These are phyloP conservation scores for Odiellus spinosus DNA, from an alignment of 2,888 invertebrate genomes.

Conservation along the genomic window DNA sequence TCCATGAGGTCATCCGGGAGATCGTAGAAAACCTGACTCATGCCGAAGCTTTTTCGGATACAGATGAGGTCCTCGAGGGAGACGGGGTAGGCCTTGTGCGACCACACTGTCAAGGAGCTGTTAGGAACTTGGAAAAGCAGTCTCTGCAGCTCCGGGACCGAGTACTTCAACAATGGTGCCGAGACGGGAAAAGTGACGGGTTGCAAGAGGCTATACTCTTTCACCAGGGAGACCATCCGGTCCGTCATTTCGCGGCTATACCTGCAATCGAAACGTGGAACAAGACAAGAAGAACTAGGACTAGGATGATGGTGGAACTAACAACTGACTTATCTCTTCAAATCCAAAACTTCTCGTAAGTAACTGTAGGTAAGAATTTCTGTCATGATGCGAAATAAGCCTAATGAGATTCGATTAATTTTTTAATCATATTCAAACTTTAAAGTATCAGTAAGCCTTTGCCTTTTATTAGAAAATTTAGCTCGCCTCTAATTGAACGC, in stretches of 20 bases:
- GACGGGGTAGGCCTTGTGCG: slow-evolving; percentile 19
- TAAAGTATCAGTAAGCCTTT: too few relatives aligned
- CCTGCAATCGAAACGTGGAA: slow-evolving; percentile 1
- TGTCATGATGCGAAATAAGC: too few relatives aligned
- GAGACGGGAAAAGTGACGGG: slow-evolving; percentile 21
- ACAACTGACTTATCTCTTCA: too few relatives aligned
- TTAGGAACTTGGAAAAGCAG: slow-evolving; percentile 22
- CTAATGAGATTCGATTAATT: too few relatives aligned
- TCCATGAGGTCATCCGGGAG: slow-evolving; percentile 19
- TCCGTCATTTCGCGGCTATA: slow-evolving; percentile 20
- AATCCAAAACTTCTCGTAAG: too few relatives aligned
- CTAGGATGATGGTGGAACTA: too few relatives aligned
- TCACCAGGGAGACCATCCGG: slow-evolving; percentile 20
- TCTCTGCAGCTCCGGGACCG: slow-evolving; percentile 21
- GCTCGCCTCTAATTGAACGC: too few relatives aligned
- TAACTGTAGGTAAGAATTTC: too few relatives aligned
- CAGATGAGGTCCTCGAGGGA: slow-evolving; percentile 19
- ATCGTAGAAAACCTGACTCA: slow-evolving; percentile 21
- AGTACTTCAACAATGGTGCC: slow-evolving; percentile 19
- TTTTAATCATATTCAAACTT: too few relatives aligned
- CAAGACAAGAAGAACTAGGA: too few relatives aligned
- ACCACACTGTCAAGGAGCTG: slow-evolving; percentile 20
- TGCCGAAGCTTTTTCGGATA: slow-evolving; percentile 19
- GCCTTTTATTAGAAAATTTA: too few relatives aligned
- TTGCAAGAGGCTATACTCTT: slow-evolving; percentile 21